Evolutionary conservation across 2,113 vertebrate genomes (phyloP), one percentile per base, ranked within the genome.

Genomic region (Calypte anna): DNA sequence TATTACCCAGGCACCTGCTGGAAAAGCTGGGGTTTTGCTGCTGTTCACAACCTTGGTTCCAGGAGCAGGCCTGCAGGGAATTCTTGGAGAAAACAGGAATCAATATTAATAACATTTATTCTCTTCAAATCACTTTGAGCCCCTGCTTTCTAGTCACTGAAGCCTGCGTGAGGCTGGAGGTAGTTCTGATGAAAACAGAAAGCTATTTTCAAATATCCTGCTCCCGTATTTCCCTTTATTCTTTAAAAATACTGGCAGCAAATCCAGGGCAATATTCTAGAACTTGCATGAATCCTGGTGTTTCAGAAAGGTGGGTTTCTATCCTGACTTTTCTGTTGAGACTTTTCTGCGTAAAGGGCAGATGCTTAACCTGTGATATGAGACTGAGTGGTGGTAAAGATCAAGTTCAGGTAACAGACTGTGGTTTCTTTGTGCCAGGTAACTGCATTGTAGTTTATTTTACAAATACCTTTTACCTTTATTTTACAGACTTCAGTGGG

Each of bases 101-200:
- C 88, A 83, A 90, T 95, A 90, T 90, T 93, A 95, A 93, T 91
- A 95, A 88, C 3, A 0, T 57, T 96, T 91, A 91, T 91, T 96
- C 55, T 94, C 48, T 40, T 50, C 48, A 81, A 67, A 93, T 91
- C 95, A 61, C 72, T 94, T 80, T 93, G 85, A 75, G 76, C 88
- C 57, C 14, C 10, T 30, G 33, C 82, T 86, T 90, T 90, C 53
- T 53, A 40, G 59, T 74, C 57, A 68, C 85, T 24, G 59, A 82
- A 57, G 63, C 59, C 79, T 86, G 33, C 19, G 6, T 12, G 54
- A 92, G 58, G 10, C 53, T 68, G 57, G 30, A 75, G 76, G 11
- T 86, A 38, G 64, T 88, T 88, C 46, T 4, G 6, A 58, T 54
- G 54, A 84, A 88, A 95, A 88, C 7, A 38, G 22, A 36, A 30